A percentile compares a stretch with the other conserved stretches of the same genome.
phyloP scores from a whole-genome alignment of 2,113 vertebrate genomes.

The Brachionichthys hirsutus region DNA sequence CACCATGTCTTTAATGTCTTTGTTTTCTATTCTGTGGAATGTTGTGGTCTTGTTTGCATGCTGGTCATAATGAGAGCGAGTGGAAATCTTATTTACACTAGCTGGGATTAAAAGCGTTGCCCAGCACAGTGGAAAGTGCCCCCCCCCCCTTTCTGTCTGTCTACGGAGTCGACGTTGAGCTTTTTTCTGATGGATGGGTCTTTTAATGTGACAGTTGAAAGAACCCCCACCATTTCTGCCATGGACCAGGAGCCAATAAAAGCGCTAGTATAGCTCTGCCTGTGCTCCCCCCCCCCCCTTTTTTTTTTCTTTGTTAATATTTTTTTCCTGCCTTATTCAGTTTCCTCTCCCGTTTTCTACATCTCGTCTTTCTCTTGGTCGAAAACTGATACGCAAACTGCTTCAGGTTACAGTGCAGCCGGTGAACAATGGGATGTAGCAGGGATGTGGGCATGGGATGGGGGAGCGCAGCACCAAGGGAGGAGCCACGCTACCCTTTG shows the following conservation, averaged over 20 bases:
- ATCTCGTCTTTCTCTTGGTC: slow-evolving; percentile 49
- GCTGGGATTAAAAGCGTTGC: slow-evolving; percentile 41
- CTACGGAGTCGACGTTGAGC: slow-evolving; percentile 28
- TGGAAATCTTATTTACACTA: slow-evolving; percentile 62
- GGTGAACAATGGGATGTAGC: slow-evolving; percentile 47
- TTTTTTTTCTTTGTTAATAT: slow-evolving; percentile 54
- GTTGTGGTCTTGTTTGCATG: slow-evolving; percentile 56
- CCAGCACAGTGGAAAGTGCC: slow-evolving; percentile 51
- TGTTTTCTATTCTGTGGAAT: slow-evolving; percentile 38
- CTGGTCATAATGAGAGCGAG: slow-evolving; percentile 44
- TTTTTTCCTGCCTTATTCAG: slow-evolving; percentile 57
- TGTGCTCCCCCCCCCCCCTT: slow-evolving; percentile 29
- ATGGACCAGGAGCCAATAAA: slow-evolving; percentile 52
- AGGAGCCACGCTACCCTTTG: slow-evolving; percentile 69
- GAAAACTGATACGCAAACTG: slow-evolving; percentile 75
- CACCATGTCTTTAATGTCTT: slow-evolving; percentile 39
- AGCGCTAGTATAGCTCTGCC: slow-evolving; percentile 28
- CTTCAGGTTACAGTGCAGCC: slow-evolving; percentile 73
- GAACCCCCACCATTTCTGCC: slow-evolving; percentile 49
- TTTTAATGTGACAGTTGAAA: slow-evolving; percentile 67
- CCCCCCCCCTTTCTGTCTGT: slow-evolving; percentile 24
- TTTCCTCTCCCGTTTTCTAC: slow-evolving; percentile 48
- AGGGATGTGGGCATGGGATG: slow-evolving; percentile 51
- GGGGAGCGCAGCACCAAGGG: slow-evolving; percentile 38
- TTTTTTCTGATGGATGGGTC: slow-evolving; percentile 54